A percentile compares a stretch with the other conserved stretches of the same genome.
These are phyloP conservation scores for Eupithecia subfuscata DNA, from an alignment of 2,888 invertebrate genomes.

Conservation along the genomic window DNA sequence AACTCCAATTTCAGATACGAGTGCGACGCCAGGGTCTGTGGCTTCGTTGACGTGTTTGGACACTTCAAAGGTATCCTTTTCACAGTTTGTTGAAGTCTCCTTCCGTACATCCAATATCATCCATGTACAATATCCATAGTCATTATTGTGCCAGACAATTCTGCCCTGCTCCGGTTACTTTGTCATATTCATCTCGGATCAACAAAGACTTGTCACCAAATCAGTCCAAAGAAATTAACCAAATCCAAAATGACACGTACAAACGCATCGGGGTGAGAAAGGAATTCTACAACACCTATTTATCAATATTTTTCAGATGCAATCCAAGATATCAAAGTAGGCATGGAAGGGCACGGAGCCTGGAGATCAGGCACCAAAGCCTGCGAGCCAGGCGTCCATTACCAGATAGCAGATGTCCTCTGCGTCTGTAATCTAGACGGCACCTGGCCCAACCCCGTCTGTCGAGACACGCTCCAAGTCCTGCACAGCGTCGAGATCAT, in stretches of 20 bases:
- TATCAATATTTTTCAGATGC: constrained; percentile 57
- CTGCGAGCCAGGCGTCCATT: constrained; percentile 67
- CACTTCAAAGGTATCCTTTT: constrained; percentile 68
- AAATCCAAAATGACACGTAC: background rate
- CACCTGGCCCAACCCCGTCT: constrained; percentile 72
- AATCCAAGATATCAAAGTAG: constrained; percentile 64
- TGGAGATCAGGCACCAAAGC: constrained; percentile 60
- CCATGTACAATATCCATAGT: background rate
- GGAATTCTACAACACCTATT: background rate
- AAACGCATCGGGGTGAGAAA: too few species aligned
- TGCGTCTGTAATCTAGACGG: constrained; percentile 73
- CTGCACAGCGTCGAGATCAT: constrained; percentile 61
- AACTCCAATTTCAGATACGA: constrained; percentile 45
- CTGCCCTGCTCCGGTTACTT: background rate
- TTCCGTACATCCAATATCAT: background rate
- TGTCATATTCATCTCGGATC: background rate
- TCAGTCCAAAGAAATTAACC: background rate
- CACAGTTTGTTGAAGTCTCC: background rate
- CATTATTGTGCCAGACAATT: background rate
- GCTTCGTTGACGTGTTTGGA: constrained; percentile 70
- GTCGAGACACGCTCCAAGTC: constrained; percentile 66
- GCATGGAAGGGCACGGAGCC: constrained; percentile 72
- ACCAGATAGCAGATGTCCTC: constrained; percentile 55
- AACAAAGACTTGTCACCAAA: background rate
- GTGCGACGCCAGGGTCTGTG: constrained; percentile 63